Percentiles rank a stretch among this genome's conserved stretches.
These are phyloP conservation scores for Eristalis intricaria DNA, from an alignment of 2,888 invertebrate species.

Conservation along the genomic window DNA sequence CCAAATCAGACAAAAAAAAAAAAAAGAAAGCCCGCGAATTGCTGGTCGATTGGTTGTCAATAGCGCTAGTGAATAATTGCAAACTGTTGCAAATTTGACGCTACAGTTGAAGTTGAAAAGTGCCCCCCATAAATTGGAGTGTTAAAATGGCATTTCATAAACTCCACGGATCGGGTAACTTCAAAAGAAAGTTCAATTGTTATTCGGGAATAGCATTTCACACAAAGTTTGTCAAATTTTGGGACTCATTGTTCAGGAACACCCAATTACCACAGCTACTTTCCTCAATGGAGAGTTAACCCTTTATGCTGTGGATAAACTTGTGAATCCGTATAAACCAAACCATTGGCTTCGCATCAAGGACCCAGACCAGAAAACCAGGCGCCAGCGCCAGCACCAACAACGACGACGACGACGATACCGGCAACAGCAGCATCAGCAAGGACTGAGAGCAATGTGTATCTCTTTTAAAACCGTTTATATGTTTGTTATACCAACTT, in stretches of 20 bases:
- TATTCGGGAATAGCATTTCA: neutral
- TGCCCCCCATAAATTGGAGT: neutral
- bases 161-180: neutral
- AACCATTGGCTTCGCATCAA: slow-evolving; percentile 22
- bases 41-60: slow-evolving; percentile 47
- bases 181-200: neutral
- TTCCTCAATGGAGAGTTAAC: slow-evolving; percentile 41
- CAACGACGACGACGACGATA: neutral
- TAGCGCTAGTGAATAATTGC: slow-evolving; percentile 47
- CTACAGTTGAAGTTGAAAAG: neutral
- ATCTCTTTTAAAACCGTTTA: slow-evolving; percentile 41
- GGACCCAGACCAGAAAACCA: slow-evolving; percentile 12
- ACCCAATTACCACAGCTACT: slow-evolving; percentile 22
- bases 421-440: neutral
- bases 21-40: neutral
- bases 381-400: neutral
- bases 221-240: neutral
- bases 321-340: slow-evolving; percentile 20
- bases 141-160: neutral
- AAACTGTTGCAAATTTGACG: slow-evolving; percentile 30
- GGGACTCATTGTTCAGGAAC: slow-evolving; percentile 2
- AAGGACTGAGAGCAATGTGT: slow-evolving; percentile 8
- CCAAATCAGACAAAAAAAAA: neutral
- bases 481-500: slow-evolving; percentile 61
- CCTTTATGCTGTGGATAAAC: slow-evolving; percentile 14